A percentile compares a stretch with the other conserved stretches of the same genome.
These are phyloP conservation scores for Rhabdomys pumilio DNA, from an alignment of 2,797 vertebrate genomes.

Conservation along the genomic window DNA sequence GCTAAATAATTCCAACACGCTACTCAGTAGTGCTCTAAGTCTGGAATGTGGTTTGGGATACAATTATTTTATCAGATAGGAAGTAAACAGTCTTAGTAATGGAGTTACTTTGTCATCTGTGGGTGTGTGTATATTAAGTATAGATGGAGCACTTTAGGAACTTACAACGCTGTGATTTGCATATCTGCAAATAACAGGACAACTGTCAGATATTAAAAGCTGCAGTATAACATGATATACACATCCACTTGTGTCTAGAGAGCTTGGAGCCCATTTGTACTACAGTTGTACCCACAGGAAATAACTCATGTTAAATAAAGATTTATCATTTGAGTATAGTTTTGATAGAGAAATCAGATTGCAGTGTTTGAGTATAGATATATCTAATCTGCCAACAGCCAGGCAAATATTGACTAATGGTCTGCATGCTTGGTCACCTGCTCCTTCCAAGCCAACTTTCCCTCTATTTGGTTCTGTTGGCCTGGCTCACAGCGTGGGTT, in stretches of 20 bases:
- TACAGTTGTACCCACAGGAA: slow-evolving; percentile 55
- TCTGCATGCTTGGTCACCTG: slow-evolving; percentile 65
- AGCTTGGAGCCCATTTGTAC: slow-evolving; percentile 56
- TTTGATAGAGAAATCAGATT: slow-evolving; percentile 83
- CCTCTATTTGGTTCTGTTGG: slow-evolving; percentile 25
- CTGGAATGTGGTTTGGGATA: slow-evolving; percentile 30
- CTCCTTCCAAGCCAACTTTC: slow-evolving; percentile 59
- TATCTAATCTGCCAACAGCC: slow-evolving; percentile 82
- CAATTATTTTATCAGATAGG: slow-evolving; percentile 62
- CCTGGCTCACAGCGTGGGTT: slow-evolving; percentile 27
- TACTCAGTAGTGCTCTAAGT: slow-evolving; percentile 19
- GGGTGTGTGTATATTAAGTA: slow-evolving; percentile 43
- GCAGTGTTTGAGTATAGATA: slow-evolving; percentile 79
- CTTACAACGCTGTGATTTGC: slow-evolving; percentile 57
- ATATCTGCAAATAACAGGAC: slow-evolving; percentile 63
- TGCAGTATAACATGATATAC: slow-evolving; percentile 39
- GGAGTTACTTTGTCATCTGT: slow-evolving; percentile 60
- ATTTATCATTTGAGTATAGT: slow-evolving; percentile 76
- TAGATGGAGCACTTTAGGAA: slow-evolving; percentile 57
- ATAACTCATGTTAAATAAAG: slow-evolving; percentile 74
- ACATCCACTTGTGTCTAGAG: slow-evolving; percentile 64
- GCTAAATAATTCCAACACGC: slow-evolving; percentile 57
- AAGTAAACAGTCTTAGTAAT: slow-evolving; percentile 64
- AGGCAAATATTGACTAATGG: slow-evolving; percentile 85
- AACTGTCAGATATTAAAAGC: slow-evolving; percentile 53